Evolutionary conservation across 2,113 vertebrate species (phyloP).

Genomic region (Redunca redunca): DNA sequence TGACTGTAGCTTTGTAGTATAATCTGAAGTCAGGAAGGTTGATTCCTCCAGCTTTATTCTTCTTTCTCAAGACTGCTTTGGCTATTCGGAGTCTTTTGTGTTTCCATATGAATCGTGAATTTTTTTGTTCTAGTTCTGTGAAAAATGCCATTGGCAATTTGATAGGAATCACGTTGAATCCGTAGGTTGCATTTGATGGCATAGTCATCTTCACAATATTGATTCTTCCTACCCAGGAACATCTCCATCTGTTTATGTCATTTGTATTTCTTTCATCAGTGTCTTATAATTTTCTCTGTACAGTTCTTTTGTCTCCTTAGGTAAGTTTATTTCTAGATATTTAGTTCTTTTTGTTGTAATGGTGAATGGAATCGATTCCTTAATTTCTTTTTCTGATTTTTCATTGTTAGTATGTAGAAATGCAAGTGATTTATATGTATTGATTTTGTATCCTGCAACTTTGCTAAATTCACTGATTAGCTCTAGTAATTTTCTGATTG

Average conservation of each 20-base stretch:
- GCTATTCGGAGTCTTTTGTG: neutral
- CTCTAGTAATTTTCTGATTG: neutral
- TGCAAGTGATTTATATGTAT: neutral
- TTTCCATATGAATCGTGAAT: neutral
- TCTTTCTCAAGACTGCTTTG: neutral
- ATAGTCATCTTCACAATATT: neutral
- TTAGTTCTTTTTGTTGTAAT: neutral
- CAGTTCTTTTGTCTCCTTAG: neutral
- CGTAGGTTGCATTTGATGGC: neutral
- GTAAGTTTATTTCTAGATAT: neutral
- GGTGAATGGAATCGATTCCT: neutral
- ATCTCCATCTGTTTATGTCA: neutral
- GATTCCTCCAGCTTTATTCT: neutral
- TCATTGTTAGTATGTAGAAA: neutral
- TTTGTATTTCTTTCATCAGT: neutral
- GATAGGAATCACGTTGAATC: neutral
- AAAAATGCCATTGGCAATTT: neutral
- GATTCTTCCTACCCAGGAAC: neutral
- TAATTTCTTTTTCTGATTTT: neutral
- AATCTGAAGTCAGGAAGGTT: neutral
- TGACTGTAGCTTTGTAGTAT: neutral
- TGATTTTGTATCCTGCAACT: neutral
- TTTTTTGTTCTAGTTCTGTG: neutral
- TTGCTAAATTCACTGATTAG: neutral
- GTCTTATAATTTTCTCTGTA: neutral